Percentiles rank a stretch among this genome's conserved stretches.
Conservation (phyloP, 2,888 invertebrate species). For the Nycteola revayana region DNA sequence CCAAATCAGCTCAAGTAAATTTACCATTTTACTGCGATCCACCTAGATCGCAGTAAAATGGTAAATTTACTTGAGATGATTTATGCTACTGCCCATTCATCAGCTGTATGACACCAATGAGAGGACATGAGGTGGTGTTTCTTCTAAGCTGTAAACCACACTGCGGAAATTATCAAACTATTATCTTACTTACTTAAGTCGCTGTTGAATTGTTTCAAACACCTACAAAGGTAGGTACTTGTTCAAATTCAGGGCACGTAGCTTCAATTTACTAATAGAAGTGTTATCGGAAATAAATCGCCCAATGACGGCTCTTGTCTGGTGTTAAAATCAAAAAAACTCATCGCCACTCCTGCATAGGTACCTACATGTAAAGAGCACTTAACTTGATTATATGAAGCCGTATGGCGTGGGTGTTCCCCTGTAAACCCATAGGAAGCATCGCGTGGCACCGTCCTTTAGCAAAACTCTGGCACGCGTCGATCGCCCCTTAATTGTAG, state of each 20-base stretch:
- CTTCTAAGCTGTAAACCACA: no score
- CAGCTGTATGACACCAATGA: no score
- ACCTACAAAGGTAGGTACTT: no score
- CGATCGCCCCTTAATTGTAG: constrained; percentile 55
- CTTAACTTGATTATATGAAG: constrained; percentile 81
- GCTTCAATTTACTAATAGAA: constrained; percentile 60
- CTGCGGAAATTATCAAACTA: no score
- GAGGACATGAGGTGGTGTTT: no score
- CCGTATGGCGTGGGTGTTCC: constrained; percentile 41
- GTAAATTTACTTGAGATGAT: no score
- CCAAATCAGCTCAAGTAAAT: no score
- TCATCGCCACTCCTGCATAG: constrained; percentile 51
- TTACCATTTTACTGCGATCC: no score
- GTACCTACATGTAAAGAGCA: constrained; percentile 63
- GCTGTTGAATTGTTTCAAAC: no score
- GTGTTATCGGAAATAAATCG: constrained; percentile 46
- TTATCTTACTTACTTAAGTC: no score
- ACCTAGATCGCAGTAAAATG: no score
- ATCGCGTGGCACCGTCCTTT: constrained; percentile 45
- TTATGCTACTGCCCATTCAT: no score
- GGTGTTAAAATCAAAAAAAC: constrained; percentile 69
- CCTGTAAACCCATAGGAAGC: constrained; percentile 42
- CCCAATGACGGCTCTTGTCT: constrained; percentile 48
- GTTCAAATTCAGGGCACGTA: constrained; percentile 17
- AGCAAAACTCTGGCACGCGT: constrained; percentile 57